A percentile compares a stretch with the other conserved stretches of the same genome.
Evolutionary conservation across 2,888 invertebrate species (phyloP).

Genomic region (Campopleginae sp.): DNA sequence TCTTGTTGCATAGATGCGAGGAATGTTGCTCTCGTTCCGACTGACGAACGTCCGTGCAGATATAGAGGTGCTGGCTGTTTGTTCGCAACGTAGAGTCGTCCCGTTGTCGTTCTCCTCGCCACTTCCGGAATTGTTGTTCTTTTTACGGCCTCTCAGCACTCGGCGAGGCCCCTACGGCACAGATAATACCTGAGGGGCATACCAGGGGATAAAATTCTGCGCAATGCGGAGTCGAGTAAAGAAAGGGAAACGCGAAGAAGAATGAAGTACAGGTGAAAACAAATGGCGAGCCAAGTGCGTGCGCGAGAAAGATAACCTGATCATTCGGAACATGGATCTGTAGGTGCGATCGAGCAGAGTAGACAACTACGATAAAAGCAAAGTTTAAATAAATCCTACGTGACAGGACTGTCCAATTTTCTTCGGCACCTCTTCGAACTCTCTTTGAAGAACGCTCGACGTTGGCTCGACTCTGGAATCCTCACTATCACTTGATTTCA

Average conservation of each 20-base stretch:
- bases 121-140: constrained; percentile 73
- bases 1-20: constrained; percentile 9
- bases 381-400: constrained; percentile 74
- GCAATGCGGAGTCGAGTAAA: constrained; percentile 48
- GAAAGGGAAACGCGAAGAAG: constrained; percentile 34
- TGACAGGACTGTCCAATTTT: constrained; percentile 67
- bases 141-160: constrained; percentile 70
- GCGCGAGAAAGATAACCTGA: constrained; percentile 26
- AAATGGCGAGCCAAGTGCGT: constrained; percentile 45
- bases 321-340: neutral
- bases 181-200: constrained; percentile 48
- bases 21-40: constrained; percentile 32
- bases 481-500: constrained; percentile 64
- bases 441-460: constrained; percentile 51
- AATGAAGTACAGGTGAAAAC: constrained; percentile 53
- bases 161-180: constrained; percentile 30
- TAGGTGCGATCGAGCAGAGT: constrained; percentile 69
- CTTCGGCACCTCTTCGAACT: constrained; percentile 62
- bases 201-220: constrained; percentile 53
- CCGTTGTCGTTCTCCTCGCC: constrained; percentile 56
- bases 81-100: constrained; percentile 36
- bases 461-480: constrained; percentile 17
- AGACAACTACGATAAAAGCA: constrained; percentile 74
- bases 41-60: constrained; percentile 22
- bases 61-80: constrained; percentile 13